Percentiles rank a stretch among this genome's conserved stretches.
phyloP scores from a whole-genome alignment of 1,140 invertebrate genomes.

The Potamilus streckersoni region DNA sequence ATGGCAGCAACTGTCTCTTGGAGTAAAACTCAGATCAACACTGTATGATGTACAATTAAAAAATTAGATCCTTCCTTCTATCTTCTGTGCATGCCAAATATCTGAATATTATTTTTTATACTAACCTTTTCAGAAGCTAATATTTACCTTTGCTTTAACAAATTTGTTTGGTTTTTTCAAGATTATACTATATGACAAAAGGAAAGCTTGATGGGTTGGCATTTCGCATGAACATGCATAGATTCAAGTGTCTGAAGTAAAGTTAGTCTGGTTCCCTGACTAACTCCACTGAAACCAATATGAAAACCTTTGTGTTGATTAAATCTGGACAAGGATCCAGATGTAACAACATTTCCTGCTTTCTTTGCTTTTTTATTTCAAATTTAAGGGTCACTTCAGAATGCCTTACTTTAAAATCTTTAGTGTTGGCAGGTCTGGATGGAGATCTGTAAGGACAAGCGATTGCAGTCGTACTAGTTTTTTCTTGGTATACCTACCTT shows the following conservation, averaged over 20 bases:
- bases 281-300: too few species aligned
- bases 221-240: conserved; percentile 5
- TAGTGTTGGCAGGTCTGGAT: background rate
- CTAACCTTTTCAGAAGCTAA: too few species aligned
- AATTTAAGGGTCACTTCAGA: background rate
- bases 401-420: background rate
- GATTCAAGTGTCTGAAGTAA: background rate
- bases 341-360: background rate
- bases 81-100: too few species aligned
- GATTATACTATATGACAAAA: too few species aligned
- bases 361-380: background rate
- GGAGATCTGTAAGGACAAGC: background rate
- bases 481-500: conserved; percentile 42
- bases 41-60: too few species aligned
- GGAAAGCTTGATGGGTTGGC: background rate
- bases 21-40: too few species aligned
- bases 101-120: too few species aligned
- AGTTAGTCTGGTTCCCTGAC: too few species aligned
- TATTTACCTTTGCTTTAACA: too few species aligned
- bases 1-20: too few species aligned
- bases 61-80: too few species aligned
- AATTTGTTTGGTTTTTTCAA: background rate
- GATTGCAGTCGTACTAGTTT: background rate
- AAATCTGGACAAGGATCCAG: background rate
- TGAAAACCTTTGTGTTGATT: conserved; percentile 2